phyloP scores from a whole-genome alignment of 2,797 vertebrate species.

The Mycteria americana region DNA sequence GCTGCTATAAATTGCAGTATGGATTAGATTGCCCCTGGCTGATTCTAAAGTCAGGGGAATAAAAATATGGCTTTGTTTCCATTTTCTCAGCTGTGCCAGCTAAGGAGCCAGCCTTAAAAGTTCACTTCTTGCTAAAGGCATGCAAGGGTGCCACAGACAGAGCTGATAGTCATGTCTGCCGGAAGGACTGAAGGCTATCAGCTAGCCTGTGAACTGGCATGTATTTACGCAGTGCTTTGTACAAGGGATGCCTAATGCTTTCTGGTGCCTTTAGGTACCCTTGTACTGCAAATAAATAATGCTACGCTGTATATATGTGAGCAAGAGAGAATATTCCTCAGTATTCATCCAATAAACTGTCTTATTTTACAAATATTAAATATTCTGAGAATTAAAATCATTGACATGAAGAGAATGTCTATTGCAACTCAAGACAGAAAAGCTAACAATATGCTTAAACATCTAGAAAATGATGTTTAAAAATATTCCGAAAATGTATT shows the following conservation, averaged over 20 bases:
- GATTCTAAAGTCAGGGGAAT: constrained; percentile 38
- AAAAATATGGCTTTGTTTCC: constrained; percentile 41
- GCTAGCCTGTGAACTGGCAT: not conserved
- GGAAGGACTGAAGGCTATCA: not conserved
- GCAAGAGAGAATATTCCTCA: not conserved
- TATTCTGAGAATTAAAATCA: not conserved
- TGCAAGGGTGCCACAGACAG: not conserved
- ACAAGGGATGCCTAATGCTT: not conserved
- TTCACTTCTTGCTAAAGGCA: constrained; percentile 27
- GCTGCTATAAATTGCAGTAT: constrained; percentile 34
- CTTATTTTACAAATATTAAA: not conserved
- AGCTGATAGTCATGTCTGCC: not conserved
- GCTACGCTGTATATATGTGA: not conserved
- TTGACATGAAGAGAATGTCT: not conserved
- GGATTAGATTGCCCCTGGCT: constrained; percentile 48
- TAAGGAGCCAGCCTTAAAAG: constrained; percentile 24
- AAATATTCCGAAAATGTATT: not conserved
- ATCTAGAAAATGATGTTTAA: not conserved
- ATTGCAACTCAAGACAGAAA: not conserved
- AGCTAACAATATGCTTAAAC: not conserved
- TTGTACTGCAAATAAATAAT: not conserved
- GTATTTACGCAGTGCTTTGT: not conserved
- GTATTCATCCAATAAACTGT: not conserved
- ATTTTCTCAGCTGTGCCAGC: constrained; percentile 24
- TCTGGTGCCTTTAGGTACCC: not conserved